A percentile compares a stretch with the other conserved stretches of the same genome.
Evolutionary conservation across 2,888 invertebrate species (phyloP).

Genomic region (Herminia tarsipennalis): DNA sequence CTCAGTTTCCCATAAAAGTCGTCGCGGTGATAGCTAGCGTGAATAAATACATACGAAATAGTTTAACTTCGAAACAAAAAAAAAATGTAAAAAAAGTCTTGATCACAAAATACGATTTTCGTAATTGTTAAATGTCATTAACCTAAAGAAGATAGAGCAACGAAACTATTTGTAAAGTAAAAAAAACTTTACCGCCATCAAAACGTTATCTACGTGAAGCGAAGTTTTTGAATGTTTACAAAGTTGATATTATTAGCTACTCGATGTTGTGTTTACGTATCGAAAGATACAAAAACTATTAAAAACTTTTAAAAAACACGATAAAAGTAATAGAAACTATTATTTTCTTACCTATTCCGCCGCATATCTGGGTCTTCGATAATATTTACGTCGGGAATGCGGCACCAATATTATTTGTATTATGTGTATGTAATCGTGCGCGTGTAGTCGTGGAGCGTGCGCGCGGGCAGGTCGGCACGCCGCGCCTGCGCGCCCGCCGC

Average conservation of each 20-base stretch:
- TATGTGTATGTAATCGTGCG: constrained; percentile 67
- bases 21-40: constrained; percentile 72
- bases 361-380: constrained; percentile 68
- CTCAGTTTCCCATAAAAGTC: constrained; percentile 73
- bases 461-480: constrained; percentile 58
- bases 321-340: constrained; percentile 41
- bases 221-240: constrained; percentile 66
- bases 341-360: constrained; percentile 75
- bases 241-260: constrained; percentile 63
- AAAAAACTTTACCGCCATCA: constrained; percentile 46
- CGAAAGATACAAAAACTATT: constrained; percentile 51
- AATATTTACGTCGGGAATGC: constrained; percentile 50
- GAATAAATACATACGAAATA: constrained; percentile 59
- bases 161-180: constrained; percentile 42
- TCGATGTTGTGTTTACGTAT: constrained; percentile 54
- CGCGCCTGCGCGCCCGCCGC: constrained; percentile 73
- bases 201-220: constrained; percentile 59
- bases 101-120: constrained; percentile 43
- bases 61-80: constrained; percentile 40
- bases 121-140: constrained; percentile 53
- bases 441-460: constrained; percentile 69
- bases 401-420: constrained; percentile 59
- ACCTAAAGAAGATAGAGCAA: constrained; percentile 45
- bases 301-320: constrained; percentile 54
- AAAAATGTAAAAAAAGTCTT: constrained; percentile 28